phyloP scores from a whole-genome alignment of 2,888 invertebrate genomes.

The Watsonalla binaria region DNA sequence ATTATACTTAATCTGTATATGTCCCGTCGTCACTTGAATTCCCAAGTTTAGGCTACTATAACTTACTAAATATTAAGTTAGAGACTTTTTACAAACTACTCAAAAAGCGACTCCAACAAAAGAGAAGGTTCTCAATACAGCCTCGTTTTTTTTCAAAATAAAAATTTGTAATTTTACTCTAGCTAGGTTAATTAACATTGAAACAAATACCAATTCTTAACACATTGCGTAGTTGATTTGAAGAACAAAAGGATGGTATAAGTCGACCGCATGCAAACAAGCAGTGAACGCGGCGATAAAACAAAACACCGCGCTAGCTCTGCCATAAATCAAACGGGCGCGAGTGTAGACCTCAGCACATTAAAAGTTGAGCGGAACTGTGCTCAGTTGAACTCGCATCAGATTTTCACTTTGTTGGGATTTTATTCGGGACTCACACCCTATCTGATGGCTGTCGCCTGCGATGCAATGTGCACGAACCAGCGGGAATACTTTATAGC shows the following conservation, averaged over 20 bases:
- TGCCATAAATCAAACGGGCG: slow-evolving; percentile 38
- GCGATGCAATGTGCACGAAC: slow-evolving; percentile 12
- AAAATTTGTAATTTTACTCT: no score
- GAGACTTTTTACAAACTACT: no score
- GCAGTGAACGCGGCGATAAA: slow-evolving; percentile 2
- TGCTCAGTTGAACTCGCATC: slow-evolving; percentile 28
- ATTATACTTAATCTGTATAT: no score
- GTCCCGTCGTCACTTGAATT: no score
- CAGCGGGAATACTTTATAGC: slow-evolving; percentile 6
- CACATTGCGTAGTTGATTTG: neutral
- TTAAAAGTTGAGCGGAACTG: slow-evolving; percentile 38
- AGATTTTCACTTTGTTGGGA: slow-evolving; percentile 62
- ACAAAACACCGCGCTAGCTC: slow-evolving; percentile 13
- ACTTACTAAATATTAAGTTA: no score
- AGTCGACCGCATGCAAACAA: neutral
- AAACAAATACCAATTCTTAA: neutral
- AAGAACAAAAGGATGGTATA: neutral
- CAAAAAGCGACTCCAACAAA: no score
- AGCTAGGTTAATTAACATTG: no score
- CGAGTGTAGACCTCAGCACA: slow-evolving; percentile 35
- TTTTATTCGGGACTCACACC: slow-evolving; percentile 43
- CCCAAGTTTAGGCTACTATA: no score
- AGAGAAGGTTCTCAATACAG: no score
- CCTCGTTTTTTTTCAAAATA: no score
- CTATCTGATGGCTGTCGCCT: slow-evolving; percentile 38